These are phyloP conservation scores for Bovichtus variegatus DNA, from an alignment of 2,797 vertebrate genomes.

Conservation along the genomic window DNA sequence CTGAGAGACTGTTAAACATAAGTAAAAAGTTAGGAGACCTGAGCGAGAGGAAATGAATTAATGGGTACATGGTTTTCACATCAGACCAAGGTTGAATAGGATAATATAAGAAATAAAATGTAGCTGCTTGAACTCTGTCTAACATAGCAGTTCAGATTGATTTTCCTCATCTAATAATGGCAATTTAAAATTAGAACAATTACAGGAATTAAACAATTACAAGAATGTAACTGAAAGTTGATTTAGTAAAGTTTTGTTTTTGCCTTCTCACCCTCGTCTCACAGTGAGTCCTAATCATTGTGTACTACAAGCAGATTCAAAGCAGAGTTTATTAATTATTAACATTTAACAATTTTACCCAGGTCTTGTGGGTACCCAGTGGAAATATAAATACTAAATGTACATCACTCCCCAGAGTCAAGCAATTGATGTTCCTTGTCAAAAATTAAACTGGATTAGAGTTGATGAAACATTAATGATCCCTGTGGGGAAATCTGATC, in stretches of 20 bases:
- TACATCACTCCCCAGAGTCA: conserved; percentile 22
- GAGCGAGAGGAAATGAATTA: background rate
- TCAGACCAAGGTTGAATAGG: conserved; percentile 21
- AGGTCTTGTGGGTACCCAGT: conserved; percentile 4
- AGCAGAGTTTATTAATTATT: conserved; percentile 31
- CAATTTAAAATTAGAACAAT: background rate
- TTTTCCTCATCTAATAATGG: background rate
- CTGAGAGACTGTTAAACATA: background rate
- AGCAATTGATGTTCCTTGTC: conserved; percentile 21
- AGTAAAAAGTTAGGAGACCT: background rate
- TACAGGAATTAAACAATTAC: background rate
- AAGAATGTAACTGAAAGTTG: background rate
- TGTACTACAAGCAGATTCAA: conserved; percentile 19
- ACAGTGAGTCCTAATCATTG: background rate
- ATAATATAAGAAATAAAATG: background rate
- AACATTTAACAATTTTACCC: background rate
- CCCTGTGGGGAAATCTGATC: background rate
- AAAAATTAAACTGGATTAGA: conserved; percentile 34
- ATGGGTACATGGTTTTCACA: conserved; percentile 9
- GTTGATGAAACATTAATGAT: conserved; percentile 12
- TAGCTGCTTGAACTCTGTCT: background rate
- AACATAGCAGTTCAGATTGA: background rate
- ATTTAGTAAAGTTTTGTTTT: background rate
- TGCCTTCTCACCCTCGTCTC: background rate
- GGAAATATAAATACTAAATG: conserved; percentile 28